These are phyloP conservation scores for Pedetes capensis DNA, from an alignment of 2,113 vertebrate genomes.

Conservation along the genomic window DNA sequence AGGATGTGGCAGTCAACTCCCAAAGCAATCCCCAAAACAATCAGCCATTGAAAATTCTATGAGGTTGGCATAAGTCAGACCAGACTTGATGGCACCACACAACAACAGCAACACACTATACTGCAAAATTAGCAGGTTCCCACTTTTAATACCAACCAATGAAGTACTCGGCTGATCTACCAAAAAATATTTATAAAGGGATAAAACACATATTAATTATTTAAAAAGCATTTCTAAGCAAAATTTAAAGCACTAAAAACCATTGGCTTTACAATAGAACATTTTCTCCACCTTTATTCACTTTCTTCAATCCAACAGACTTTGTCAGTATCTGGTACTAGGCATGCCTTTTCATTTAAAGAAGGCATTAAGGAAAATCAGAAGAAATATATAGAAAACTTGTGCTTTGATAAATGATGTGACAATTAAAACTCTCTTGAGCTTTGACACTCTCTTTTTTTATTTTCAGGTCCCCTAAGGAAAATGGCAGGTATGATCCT, in stretches of 20 bases:
- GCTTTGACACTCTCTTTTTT: conserved; percentile 53
- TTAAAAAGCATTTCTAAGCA: conserved; percentile 23
- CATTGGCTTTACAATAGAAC: background rate
- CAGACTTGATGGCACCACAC: no score
- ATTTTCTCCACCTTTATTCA: background rate
- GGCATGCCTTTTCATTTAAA: conserved; percentile 11
- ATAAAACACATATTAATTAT: background rate
- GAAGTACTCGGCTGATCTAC: background rate
- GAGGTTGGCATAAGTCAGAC: no score
- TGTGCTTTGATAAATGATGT: conserved; percentile 17
- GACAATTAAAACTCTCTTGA: background rate
- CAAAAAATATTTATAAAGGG: background rate
- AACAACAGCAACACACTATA: background rate
- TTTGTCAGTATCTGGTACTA: background rate
- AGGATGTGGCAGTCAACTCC: no score
- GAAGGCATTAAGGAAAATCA: conserved; percentile 15
- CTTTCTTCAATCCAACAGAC: background rate
- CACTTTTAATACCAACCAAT: background rate
- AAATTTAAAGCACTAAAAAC: background rate
- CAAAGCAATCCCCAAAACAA: no score
- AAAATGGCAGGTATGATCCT: conserved; percentile 84
- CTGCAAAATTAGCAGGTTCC: background rate
- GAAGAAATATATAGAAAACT: background rate
- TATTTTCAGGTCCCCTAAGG: conserved; percentile 84
- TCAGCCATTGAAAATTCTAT: no score